Conservation (phyloP, 2,797 vertebrate genomes). For the Sebastolobus altivelis region DNA sequence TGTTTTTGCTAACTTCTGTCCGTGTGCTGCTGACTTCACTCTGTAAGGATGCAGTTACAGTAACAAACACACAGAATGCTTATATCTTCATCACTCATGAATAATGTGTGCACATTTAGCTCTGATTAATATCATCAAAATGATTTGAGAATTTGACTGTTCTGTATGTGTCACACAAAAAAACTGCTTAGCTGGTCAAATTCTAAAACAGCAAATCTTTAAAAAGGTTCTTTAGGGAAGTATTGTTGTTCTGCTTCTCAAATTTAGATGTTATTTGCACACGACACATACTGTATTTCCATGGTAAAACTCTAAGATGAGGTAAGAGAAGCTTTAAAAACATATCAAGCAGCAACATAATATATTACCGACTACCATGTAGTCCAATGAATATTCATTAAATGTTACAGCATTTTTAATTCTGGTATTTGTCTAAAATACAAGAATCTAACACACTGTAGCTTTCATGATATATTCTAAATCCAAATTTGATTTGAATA, state of each 20-base stretch:
- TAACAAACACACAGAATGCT: not conserved
- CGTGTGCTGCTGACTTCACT: not conserved
- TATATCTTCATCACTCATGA: not conserved
- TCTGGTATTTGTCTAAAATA: not conserved
- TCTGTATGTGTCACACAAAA: not conserved
- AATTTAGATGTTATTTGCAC: conserved; percentile 20
- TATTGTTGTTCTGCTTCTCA: conserved; percentile 47
- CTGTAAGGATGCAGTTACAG: not conserved
- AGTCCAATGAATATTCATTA: not conserved
- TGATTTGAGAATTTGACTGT: not conserved
- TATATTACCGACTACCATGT: not conserved
- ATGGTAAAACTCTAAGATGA: conserved; percentile 36
- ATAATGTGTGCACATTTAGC: not conserved
- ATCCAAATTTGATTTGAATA: not conserved
- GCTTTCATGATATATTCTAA: not conserved
- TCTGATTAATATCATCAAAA: not conserved
- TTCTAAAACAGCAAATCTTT: conserved; percentile 27
- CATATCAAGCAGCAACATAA: not conserved
- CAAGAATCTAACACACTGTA: no score
- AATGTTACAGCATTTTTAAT: not conserved
- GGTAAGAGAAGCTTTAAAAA: conserved; percentile 35
- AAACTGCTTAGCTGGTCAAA: not conserved
- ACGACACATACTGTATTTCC: conserved; percentile 16
- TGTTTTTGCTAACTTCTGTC: conserved; percentile 29
- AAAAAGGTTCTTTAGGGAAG: conserved; percentile 47